Evolutionary conservation across 2,888 invertebrate genomes (phyloP), one percentile per base, ranked within the genome.

Genomic region (Andrena trimmerana): DNA sequence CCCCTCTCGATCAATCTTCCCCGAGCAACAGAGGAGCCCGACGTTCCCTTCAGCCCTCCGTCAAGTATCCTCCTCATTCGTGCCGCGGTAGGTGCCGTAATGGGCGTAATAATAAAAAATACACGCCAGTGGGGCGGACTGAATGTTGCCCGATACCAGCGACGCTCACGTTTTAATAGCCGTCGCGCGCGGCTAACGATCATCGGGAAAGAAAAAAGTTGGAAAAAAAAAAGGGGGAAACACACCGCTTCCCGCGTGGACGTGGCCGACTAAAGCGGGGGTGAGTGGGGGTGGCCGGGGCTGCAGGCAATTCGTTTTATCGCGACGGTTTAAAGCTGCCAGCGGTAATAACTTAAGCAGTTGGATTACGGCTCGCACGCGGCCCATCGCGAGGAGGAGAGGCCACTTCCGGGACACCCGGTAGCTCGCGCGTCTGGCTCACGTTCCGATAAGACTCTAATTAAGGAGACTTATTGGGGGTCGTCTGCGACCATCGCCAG

Each of bases 361-460:
- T 48, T 13, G 73, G 70, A 78, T 81, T 78, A 81, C 20, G 62
- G 54, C 24, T 63, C 50, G 33, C 60, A 66, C 69, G 75, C 48
- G 73, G 33, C 24, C 69, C 54, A 70, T 20, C 29, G 10, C 10
- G 6, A 4, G 20, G 57, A 7, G 36, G 31, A 68, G 65, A 20
- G 33, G 10, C 48, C 24, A 36, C 31, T 83, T 83, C 57, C 67
- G 52, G 71, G 57, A 52, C 78, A 78, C 78, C 66, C 74, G 72
- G 65, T 68, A 81, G 69, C 20, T 42, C 33, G 1, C 29, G 59
- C 50, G 73, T 84, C 89, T 88, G 89, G 84, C 73, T 84, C 78
- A 83, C 81, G 86, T 88, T 83, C 89, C 86, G 91, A 92, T 92
- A 92, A 92, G 91, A 90, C 91, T 91, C 90, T 90, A 92, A 92